A percentile compares a stretch with the other conserved stretches of the same genome.
phyloP scores from a whole-genome alignment of 2,888 invertebrate genomes.

The Xiphydria camelus region DNA sequence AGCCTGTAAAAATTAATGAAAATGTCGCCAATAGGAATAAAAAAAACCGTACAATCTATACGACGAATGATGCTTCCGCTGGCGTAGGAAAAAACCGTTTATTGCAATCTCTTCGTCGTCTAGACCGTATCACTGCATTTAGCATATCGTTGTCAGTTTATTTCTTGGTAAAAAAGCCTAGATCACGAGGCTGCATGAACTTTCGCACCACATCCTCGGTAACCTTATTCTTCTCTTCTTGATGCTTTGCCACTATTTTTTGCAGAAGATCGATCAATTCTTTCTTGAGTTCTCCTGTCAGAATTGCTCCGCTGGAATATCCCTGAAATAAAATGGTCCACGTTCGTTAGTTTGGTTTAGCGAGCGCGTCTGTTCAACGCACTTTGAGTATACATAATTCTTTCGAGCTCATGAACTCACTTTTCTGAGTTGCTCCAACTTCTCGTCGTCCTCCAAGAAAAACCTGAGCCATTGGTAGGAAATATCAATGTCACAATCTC shows the following conservation, averaged over 20 bases:
- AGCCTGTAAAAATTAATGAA: no score
- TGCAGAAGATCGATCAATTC: slow-evolving; percentile 80
- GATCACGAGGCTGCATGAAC: slow-evolving; percentile 83
- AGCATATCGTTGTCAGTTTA: no score
- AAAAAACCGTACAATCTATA: no score
- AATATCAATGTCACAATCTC: slow-evolving; percentile 95
- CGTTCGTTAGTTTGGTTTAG: no score
- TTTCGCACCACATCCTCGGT: slow-evolving; percentile 83
- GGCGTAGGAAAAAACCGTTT: no score
- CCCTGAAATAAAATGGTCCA: slow-evolving; percentile 58
- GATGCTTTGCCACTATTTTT: slow-evolving; percentile 80
- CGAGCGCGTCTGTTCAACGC: no score
- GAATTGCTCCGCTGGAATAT: slow-evolving; percentile 83
- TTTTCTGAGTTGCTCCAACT: slow-evolving; percentile 73
- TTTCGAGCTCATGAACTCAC: no score
- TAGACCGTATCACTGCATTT: no score
- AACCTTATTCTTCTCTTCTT: slow-evolving; percentile 75
- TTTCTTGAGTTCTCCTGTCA: slow-evolving; percentile 95
- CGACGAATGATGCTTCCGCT: no score
- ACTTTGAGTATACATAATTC: no score
- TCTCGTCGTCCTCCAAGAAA: slow-evolving; percentile 91
- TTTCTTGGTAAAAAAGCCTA: slow-evolving; percentile 60
- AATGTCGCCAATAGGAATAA: no score
- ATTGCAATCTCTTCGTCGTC: no score
- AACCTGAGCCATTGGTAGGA: slow-evolving; percentile 93